Percentiles rank a stretch among this genome's conserved stretches.
Evolutionary conservation across 1,140 invertebrate genomes (phyloP).

Genomic region (Nomia melanderi): DNA sequence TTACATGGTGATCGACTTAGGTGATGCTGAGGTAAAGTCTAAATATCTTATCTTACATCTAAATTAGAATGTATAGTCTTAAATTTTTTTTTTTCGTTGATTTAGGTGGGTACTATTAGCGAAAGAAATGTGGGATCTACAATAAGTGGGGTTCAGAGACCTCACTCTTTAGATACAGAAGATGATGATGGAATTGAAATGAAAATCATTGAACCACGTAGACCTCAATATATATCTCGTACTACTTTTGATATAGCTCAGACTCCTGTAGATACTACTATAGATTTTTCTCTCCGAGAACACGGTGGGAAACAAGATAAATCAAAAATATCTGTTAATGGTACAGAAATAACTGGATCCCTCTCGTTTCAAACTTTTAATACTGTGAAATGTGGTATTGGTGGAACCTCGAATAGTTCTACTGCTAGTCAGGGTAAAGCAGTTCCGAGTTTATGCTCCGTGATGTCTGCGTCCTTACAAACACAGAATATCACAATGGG

Average conservation of each 20-base stretch:
- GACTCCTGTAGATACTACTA: constrained; percentile 74
- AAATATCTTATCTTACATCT: not conserved
- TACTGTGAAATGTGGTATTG: constrained; percentile 73
- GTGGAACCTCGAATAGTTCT: constrained; percentile 66
- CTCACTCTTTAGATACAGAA: constrained; percentile 70
- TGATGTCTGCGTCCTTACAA: constrained; percentile 70
- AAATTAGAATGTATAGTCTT: too few relatives aligned
- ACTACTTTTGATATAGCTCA: constrained; percentile 79
- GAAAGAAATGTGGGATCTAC: constrained; percentile 67
- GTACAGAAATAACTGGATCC: constrained; percentile 72
- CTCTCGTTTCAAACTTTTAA: constrained; percentile 76
- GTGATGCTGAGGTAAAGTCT: constrained; percentile 74
- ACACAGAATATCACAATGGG: constrained; percentile 75
- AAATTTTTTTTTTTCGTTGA: constrained; percentile 15
- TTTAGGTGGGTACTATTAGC: constrained; percentile 68
- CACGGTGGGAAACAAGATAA: constrained; percentile 71
- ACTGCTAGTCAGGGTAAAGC: constrained; percentile 65
- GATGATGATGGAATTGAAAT: constrained; percentile 79
- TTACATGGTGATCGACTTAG: constrained; percentile 78
- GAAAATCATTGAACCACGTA: constrained; percentile 77
- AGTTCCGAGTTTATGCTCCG: constrained; percentile 64
- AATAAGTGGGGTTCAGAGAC: constrained; percentile 68
- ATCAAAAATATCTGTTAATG: constrained; percentile 75
- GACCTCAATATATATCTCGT: constrained; percentile 81
- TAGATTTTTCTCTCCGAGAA: constrained; percentile 76